A percentile compares a stretch with the other conserved stretches of the same genome.
Conservation (phyloP, 2,888 invertebrate species). For the Cepaea hortensis region DNA sequence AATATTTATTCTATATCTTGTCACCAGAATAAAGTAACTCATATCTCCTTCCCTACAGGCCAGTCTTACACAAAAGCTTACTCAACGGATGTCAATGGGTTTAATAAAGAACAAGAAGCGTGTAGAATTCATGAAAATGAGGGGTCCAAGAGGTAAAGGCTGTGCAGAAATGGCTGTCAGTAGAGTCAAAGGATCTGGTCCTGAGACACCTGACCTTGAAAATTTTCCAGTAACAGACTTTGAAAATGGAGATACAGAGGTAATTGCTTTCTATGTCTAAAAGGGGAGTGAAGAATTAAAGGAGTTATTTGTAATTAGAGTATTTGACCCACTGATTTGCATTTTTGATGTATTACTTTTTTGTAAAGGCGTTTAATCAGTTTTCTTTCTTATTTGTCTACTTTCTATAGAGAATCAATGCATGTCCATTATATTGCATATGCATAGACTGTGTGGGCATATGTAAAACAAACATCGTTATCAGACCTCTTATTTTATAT, state of each 20-base stretch:
- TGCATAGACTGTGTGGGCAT: too few relatives aligned
- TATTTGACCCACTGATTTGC: too few relatives aligned
- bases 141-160: slow-evolving; percentile 95
- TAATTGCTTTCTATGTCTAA: neutral
- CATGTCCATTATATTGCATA: too few relatives aligned
- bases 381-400: too few relatives aligned
- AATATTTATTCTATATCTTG: neutral
- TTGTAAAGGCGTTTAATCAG: too few relatives aligned
- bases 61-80: slow-evolving; percentile 93
- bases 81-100: slow-evolving; percentile 95
- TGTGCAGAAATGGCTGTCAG: slow-evolving; percentile 93
- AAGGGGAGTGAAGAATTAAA: too few relatives aligned
- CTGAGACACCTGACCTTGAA: slow-evolving; percentile 90
- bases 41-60: slow-evolving; percentile 80
- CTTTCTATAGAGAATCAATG: too few relatives aligned
- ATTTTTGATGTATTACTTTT: too few relatives aligned
- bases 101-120: slow-evolving; percentile 81
- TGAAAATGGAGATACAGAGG: slow-evolving; percentile 59
- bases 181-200: slow-evolving; percentile 83
- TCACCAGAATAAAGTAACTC: neutral
- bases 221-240: slow-evolving; percentile 72
- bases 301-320: too few relatives aligned
- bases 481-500: too few relatives aligned
- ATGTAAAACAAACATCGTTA: too few relatives aligned
- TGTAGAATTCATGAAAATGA: slow-evolving; percentile 98